Evolutionary conservation across 1,140 invertebrate genomes (phyloP).

Genomic region (Caerostris darwini): DNA sequence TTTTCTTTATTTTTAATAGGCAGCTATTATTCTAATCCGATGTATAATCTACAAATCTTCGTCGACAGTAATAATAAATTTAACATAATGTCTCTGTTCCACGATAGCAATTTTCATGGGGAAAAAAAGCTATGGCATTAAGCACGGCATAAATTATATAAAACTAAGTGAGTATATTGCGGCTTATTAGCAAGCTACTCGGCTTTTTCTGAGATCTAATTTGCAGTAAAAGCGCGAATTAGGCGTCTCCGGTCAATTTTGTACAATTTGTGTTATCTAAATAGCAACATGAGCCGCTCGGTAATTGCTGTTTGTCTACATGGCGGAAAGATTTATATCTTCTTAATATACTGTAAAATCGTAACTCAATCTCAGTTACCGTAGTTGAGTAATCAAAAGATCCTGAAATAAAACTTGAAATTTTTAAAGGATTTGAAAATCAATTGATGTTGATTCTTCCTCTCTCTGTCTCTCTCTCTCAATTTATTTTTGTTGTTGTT

Average conservation of each 20-base stretch:
- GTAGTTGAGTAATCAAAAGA: slow-evolving; percentile 39
- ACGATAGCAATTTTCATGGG: background rate
- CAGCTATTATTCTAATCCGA: background rate
- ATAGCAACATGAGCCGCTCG: slow-evolving; percentile 27
- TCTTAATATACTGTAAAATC: slow-evolving; percentile 49
- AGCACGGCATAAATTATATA: background rate
- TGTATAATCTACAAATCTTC: background rate
- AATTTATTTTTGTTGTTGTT: too few species aligned
- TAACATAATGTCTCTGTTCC: background rate
- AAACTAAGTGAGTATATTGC: background rate
- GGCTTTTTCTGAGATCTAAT: background rate
- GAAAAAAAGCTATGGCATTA: background rate
- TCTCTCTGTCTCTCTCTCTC: too few species aligned
- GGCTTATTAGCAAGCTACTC: background rate
- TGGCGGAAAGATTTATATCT: slow-evolving; percentile 20
- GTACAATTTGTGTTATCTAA: slow-evolving; percentile 33
- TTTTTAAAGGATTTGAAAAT: too few species aligned
- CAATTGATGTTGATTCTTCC: too few species aligned
- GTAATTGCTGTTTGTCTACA: slow-evolving; percentile 53
- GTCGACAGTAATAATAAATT: background rate
- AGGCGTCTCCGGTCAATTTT: slow-evolving; percentile 9
- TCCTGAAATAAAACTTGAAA: background rate
- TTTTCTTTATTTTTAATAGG: slow-evolving; percentile 21
- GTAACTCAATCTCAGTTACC: slow-evolving; percentile 14
- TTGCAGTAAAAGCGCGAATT: background rate